Evolutionary conservation across 1,140 invertebrate genomes (phyloP).

Genomic region (Arctopsyche grandis): DNA sequence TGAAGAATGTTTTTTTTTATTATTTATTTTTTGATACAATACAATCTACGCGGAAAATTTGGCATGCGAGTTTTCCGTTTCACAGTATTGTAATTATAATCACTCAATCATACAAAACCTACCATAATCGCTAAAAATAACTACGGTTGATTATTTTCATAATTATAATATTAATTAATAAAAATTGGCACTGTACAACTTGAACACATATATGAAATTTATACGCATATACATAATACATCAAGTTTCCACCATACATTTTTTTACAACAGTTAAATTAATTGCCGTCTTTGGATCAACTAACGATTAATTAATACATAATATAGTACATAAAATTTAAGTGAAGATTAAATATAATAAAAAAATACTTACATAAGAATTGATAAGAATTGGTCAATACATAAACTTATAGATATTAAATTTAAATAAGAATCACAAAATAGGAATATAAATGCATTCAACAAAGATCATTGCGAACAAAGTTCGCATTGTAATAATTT

Average conservation of each 20-base stretch:
- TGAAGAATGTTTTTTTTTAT: not conserved
- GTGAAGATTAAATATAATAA: conserved; percentile 16
- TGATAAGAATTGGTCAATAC: conserved; percentile 26
- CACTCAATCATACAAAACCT: conserved; percentile 31
- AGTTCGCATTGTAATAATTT: no score
- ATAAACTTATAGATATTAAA: not conserved
- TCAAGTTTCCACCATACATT: conserved; percentile 12
- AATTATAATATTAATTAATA: conserved; percentile 22
- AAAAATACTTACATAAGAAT: not conserved
- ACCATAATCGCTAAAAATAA: conserved; percentile 26
- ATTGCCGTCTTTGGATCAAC: conserved; percentile 27
- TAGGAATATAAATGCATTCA: conserved; percentile 22
- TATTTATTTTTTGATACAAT: not conserved
- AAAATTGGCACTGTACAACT: conserved; percentile 47
- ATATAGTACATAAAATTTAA: conserved; percentile 1
- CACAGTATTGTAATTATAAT: conserved; percentile 14
- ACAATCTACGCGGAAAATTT: conserved; percentile 35
- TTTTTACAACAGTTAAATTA: conserved; percentile 5
- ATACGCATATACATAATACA: conserved; percentile 23
- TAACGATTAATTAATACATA: conserved; percentile 2
- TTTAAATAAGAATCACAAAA: not conserved
- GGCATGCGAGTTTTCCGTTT: conserved; percentile 29
- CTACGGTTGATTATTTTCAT: conserved; percentile 25
- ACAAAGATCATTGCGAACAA: no score
- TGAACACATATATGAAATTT: conserved; percentile 40